Conservation (phyloP, 2,797 vertebrate species). For the Psittacula echo region DNA sequence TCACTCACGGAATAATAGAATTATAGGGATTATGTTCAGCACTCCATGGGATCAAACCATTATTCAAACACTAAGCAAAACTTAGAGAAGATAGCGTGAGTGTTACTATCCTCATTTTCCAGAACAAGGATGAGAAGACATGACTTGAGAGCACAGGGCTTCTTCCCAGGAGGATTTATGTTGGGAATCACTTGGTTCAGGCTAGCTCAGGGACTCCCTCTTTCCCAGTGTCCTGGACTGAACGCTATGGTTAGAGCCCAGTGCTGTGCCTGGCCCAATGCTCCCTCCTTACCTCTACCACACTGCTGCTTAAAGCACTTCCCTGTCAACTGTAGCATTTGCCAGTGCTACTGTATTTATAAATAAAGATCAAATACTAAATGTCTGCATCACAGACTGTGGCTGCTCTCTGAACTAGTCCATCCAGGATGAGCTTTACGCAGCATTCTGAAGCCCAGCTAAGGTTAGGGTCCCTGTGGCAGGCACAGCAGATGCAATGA, state of each 20-base stretch:
- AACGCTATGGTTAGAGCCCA: not conserved
- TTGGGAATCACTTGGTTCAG: not conserved
- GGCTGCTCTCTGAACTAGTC: not conserved
- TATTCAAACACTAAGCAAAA: not conserved
- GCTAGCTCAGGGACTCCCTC: not conserved
- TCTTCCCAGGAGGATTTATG: not conserved
- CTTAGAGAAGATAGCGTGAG: not conserved
- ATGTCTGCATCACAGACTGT: not conserved
- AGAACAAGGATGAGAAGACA: not conserved
- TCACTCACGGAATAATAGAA: not conserved
- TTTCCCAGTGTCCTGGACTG: not conserved
- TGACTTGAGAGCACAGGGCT: not conserved
- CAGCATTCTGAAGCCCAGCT: not conserved
- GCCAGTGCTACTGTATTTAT: accelerated
- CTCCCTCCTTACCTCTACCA: not conserved
- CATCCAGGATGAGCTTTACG: not conserved
- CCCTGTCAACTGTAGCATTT: not conserved
- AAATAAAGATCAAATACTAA: not conserved
- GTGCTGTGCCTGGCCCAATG: not conserved
- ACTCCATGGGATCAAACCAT: not conserved
- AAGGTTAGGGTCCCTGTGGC: not conserved
- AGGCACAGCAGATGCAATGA: not conserved
- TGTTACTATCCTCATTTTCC: not conserved
- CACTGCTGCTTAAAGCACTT: not conserved
- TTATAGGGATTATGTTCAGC: slow-evolving; percentile 16